Base-by-base conservation (phyloP, 2,888 invertebrate genomes). In the Ennomos fuscantarius region DNA sequence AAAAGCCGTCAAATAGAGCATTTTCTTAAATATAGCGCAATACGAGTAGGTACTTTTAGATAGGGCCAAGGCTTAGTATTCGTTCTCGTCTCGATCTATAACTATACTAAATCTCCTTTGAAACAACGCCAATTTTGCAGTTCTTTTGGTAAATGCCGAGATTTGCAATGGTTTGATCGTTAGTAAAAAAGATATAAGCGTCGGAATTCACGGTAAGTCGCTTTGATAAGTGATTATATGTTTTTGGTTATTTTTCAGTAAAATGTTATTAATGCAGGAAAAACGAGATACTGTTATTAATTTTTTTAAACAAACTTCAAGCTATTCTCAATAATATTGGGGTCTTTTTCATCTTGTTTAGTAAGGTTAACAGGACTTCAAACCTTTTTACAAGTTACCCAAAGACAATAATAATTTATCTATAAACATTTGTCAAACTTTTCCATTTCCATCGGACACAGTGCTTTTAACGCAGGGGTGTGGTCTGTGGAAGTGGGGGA, bases 101-200 rank as follows among this genome's bases (percentile, higher is more conserved):
- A 15, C 34, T 33, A 42, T 34, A 24, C 35, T 13, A n/a, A 57
- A 35, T 13, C 12, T 44, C 48, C 54, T 53, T 46, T 48, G 55
- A 61, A 60, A 50, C 54, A 52, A 36, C 61, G 60, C 54, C 59
- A 53, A 59, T 61, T 24, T 53, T 62, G 60, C 55, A 24, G 52
- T 40, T 39, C 32, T 31, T 34, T 37, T 35, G 32, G 8, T 48
- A 52, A 60, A 55, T 51, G 47, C 44, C 12, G 51, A 9, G 32
- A 33, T 33, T 37, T 31, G 46, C 15, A n/a, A 45, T 34, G 9
- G 46, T 8, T 32, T 8, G 32, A 44, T 44, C 44, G 34, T 44
- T 34, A 43, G 34, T 13, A 12, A 24, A 44, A 2, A 24, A n/a
- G 24, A 24, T 24, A 24, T 24, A 24, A 3, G 15, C 15, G 15